Percentiles rank a stretch among this genome's conserved stretches.
These are phyloP conservation scores for Nansenia antarctica DNA, from an alignment of 2,113 vertebrate genomes.

Conservation along the genomic window DNA sequence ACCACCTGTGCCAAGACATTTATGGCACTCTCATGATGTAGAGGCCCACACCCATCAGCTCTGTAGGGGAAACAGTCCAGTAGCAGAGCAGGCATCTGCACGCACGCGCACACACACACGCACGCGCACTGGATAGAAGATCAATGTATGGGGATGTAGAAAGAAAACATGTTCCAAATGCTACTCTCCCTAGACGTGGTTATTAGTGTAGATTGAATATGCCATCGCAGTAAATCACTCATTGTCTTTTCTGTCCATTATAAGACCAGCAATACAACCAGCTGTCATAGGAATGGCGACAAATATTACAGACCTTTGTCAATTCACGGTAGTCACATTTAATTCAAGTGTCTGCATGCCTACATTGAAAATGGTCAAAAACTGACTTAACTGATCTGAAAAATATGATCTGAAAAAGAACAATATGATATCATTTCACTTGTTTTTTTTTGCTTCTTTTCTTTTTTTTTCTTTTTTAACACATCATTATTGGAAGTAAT, in stretches of 20 bases:
- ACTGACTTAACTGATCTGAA: slow-evolving; percentile 55
- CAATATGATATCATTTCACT: slow-evolving; percentile 55
- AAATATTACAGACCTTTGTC: slow-evolving; percentile 65
- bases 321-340: slow-evolving; percentile 64
- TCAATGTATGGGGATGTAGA: too few species aligned
- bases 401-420: slow-evolving; percentile 64
- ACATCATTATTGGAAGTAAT: slow-evolving; percentile 56
- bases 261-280: slow-evolving; percentile 41
- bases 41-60: slow-evolving; percentile 45
- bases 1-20: slow-evolving; percentile 24
- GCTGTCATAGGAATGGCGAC: slow-evolving; percentile 52
- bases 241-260: slow-evolving; percentile 19
- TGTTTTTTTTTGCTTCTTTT: neutral
- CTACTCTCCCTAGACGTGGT: slow-evolving; percentile 30
- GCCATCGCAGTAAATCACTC: slow-evolving; percentile 32
- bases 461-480: slow-evolving; percentile 53
- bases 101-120: neutral
- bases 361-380: slow-evolving; percentile 63
- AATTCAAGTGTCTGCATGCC: slow-evolving; percentile 73
- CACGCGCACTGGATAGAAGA: neutral
- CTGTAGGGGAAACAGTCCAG: slow-evolving; percentile 38
- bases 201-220: slow-evolving; percentile 41
- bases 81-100: neutral
- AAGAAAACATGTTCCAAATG: too few species aligned
- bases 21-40: slow-evolving; percentile 46